Conservation (phyloP, 2,797 vertebrate species). For the Syngnathus rostellatus region DNA sequence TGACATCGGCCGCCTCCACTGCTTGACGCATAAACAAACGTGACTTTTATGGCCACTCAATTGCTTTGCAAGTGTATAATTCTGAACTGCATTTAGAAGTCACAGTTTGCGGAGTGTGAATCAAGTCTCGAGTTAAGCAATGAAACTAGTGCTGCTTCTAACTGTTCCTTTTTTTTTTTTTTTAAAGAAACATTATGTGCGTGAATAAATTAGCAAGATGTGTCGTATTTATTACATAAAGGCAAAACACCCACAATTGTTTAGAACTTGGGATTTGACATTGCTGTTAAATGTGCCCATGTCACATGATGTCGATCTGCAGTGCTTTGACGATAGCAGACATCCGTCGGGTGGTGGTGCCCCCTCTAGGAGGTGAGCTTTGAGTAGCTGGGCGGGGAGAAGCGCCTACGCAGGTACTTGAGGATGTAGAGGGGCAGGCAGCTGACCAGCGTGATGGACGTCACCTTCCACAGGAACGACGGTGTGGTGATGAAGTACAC, state of each 20-base stretch:
- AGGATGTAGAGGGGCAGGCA: slow-evolving; percentile 96
- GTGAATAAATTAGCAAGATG: not conserved
- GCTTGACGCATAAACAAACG: slow-evolving; percentile 38
- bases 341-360: not conserved
- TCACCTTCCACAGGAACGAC: slow-evolving; percentile 98
- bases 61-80: slow-evolving; percentile 21
- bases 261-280: not conserved
- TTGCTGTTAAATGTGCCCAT: not conserved
- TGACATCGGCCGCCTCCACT: slow-evolving; percentile 12
- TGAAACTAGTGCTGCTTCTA: not conserved
- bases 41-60: slow-evolving; percentile 42
- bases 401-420: slow-evolving; percentile 92
- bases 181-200: not conserved
- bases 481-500: slow-evolving; percentile 92
- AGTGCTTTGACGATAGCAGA: not conserved
- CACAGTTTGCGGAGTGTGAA: not conserved
- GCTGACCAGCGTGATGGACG: slow-evolving; percentile 93
- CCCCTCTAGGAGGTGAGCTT: slow-evolving; percentile 79
- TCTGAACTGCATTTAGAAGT: slow-evolving; percentile 36
- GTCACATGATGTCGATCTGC: slow-evolving; percentile 1
- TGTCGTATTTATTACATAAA: not conserved
- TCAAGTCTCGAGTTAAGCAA: not conserved
- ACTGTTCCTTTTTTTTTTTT: not conserved
- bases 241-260: not conserved
- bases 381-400: slow-evolving; percentile 96